Base-by-base conservation (phyloP, 2,797 vertebrate species). In the Chaetophractus vellerosus region DNA sequence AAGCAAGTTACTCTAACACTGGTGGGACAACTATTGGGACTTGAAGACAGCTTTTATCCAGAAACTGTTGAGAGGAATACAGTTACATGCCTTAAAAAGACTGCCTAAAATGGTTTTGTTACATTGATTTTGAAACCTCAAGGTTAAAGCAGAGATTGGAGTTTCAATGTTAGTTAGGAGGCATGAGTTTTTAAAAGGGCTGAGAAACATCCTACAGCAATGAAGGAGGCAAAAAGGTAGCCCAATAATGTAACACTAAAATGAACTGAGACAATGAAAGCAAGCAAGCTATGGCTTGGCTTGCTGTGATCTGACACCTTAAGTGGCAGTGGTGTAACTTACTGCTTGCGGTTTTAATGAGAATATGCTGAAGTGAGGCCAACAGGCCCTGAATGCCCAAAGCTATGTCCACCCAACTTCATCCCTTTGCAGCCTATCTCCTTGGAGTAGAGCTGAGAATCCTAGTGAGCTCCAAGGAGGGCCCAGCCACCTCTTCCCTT, bases 1-100 rank as follows among this genome's bases (percentile, higher is more conserved):
- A 93, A 83, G 33, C 76, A 89, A 91, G 23, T 94, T 82, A 85
- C 19, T 94, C 69, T 88, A 80, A 83, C 94, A 93, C 64, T 88
- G 48, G 78, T 71, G 28, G 90, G 72, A 83, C 50, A 79, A 64
- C 36, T 82, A 76, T 72, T 93, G 88, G 78, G 45, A 88, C 61
- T 71, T 88, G 76, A 76, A 92, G 63, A 81, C 66, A 87, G 64
- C 75, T 82, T 88, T 92, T 92, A 94, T 82, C 76, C 76, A 90
- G 82, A 96, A 88, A 68, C 63, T 92, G 68, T 48, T 90, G 48
- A 85, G 90, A 89, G 24, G 48, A 6, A 81, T 69, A 72, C 1
- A 33, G 4, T 78, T 31, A 19, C 3, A 0, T 83, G 33, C 74
- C 87, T 92, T 66, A 26, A 50, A 72, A n/a, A 69, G n/a, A 80